Conservation (phyloP, 2,113 vertebrate species). For the Microtus ochrogaster region DNA sequence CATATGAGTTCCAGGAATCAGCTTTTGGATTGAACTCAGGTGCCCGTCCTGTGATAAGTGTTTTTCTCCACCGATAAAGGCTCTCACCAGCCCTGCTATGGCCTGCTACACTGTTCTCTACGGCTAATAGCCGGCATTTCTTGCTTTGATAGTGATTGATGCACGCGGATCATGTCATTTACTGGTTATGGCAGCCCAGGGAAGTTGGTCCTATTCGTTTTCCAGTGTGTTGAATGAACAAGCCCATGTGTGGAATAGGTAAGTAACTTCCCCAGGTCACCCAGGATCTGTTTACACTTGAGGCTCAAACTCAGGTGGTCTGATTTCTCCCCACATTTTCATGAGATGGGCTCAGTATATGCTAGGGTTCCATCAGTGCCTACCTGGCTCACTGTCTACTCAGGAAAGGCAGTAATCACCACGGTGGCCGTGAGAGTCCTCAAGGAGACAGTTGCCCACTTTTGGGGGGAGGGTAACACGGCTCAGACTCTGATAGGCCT, state of each 20-base stretch:
- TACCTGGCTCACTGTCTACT: rapidly evolving
- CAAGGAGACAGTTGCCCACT: neutral
- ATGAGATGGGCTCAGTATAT: neutral
- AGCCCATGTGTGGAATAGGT: neutral
- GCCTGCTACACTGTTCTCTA: neutral
- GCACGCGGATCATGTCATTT: neutral
- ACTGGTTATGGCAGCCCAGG: neutral
- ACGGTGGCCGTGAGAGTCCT: neutral
- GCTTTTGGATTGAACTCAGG: neutral
- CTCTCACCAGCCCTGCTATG: neutral
- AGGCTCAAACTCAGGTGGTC: neutral
- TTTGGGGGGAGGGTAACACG: neutral
- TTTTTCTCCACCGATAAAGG: neutral
- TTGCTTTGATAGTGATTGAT: neutral
- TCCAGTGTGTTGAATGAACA: neutral
- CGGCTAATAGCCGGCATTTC: neutral
- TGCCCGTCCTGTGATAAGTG: neutral
- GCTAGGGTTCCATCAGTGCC: neutral
- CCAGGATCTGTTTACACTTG: neutral
- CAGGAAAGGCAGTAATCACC: neutral
- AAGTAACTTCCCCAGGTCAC: neutral
- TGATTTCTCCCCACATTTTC: neutral
- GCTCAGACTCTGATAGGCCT: neutral
- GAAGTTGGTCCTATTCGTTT: neutral
- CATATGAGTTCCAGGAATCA: neutral